A percentile compares a stretch with the other conserved stretches of the same genome.
These are phyloP conservation scores for Strigamia crassipes DNA, from an alignment of 2,888 invertebrate genomes.

Conservation along the genomic window DNA sequence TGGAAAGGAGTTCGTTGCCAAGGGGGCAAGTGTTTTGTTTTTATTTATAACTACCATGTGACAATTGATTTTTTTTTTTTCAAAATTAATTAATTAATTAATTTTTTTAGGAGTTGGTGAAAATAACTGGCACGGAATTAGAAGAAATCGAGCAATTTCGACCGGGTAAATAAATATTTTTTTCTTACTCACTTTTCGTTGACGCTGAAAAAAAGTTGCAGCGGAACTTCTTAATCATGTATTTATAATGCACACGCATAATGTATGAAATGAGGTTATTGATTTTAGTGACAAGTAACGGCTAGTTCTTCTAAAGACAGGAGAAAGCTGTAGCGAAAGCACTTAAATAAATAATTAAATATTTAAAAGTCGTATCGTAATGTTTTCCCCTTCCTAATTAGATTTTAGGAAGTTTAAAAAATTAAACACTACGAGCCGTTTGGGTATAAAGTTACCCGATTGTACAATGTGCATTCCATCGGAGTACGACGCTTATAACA, in stretches of 20 bases:
- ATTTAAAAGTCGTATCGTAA: background rate
- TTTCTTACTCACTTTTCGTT: background rate
- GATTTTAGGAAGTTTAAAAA: background rate
- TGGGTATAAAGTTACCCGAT: background rate
- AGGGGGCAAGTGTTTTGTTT: background rate
- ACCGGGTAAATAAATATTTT: background rate
- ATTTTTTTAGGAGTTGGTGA: background rate
- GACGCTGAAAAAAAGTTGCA: background rate
- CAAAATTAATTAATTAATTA: background rate
- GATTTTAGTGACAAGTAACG: background rate
- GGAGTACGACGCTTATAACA: background rate
- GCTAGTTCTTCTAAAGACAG: background rate
- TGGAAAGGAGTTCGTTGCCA: background rate
- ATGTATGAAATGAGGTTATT: background rate
- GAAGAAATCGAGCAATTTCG: background rate
- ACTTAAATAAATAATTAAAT: background rate
- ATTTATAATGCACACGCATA: background rate
- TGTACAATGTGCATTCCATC: background rate
- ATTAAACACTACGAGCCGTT: background rate
- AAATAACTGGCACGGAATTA: background rate
- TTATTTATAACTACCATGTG: background rate
- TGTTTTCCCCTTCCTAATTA: background rate
- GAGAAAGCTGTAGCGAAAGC: background rate
- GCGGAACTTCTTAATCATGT: too few species aligned
- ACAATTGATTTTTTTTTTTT: background rate